phyloP scores from a whole-genome alignment of 2,888 invertebrate species.

The Aspidiotus rigidus region DNA sequence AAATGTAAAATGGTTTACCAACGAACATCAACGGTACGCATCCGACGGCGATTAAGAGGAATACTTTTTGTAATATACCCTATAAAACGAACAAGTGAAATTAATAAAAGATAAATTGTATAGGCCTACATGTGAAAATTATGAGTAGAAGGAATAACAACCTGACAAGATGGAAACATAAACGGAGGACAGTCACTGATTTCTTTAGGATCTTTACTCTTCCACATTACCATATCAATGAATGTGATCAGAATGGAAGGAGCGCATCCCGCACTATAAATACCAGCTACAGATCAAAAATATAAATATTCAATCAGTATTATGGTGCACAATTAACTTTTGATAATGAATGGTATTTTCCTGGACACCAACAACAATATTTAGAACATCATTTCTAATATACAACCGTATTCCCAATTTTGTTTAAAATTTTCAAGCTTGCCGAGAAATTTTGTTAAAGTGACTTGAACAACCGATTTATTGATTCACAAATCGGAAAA shows the following conservation, averaged over 20 bases:
- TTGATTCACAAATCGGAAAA: too few species aligned
- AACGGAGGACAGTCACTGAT: constrained; percentile 47
- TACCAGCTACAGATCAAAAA: constrained; percentile 42
- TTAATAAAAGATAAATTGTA: too few species aligned
- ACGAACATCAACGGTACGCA: constrained; percentile 71
- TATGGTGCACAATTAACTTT: too few species aligned
- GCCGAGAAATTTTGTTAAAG: too few species aligned
- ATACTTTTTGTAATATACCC: constrained; percentile 52
- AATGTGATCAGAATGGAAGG: constrained; percentile 70
- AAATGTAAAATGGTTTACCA: constrained; percentile 63
- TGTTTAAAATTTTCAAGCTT: too few species aligned
- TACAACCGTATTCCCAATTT: too few species aligned
- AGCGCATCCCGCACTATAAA: constrained; percentile 53
- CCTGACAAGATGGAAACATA: constrained; percentile 48
- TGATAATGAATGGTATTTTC: too few species aligned
- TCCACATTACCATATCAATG: constrained; percentile 69
- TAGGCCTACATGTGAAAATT: too few species aligned
- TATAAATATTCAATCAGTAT: too few species aligned
- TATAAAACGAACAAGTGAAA: constrained; percentile 42
- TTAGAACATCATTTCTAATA: too few species aligned
- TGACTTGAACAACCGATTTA: too few species aligned
- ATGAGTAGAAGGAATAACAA: neutral
- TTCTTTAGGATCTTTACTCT: constrained; percentile 42
- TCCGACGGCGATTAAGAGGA: constrained; percentile 55
- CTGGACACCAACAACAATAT: too few species aligned